These are phyloP conservation scores for Notoglanidium macrostoma DNA, from an alignment of 2,797 vertebrate species.

Conservation along the genomic window DNA sequence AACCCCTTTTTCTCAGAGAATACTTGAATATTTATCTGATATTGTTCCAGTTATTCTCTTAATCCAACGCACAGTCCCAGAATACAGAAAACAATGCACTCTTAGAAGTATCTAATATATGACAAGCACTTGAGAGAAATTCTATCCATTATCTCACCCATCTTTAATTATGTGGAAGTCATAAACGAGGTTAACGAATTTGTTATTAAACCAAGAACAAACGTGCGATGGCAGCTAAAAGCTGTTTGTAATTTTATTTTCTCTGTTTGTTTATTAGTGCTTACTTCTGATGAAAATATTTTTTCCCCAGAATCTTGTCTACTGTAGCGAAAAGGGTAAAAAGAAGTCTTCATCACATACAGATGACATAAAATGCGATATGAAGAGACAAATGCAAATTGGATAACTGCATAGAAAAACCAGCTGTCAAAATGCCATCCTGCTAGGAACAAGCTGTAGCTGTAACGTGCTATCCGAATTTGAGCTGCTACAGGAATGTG, in stretches of 20 bases:
- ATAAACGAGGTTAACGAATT: conserved; percentile 36
- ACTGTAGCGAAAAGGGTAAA: neutral
- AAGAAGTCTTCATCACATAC: neutral
- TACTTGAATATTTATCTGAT: neutral
- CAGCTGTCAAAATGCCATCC: conserved; percentile 64
- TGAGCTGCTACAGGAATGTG: conserved; percentile 63
- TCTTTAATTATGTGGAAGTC: conserved; percentile 57
- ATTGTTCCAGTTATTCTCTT: neutral
- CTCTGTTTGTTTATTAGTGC: neutral
- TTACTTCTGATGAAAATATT: neutral
- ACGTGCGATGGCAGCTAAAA: neutral
- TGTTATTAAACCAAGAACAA: conserved; percentile 46
- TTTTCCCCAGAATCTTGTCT: neutral
- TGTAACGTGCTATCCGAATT: conserved; percentile 59
- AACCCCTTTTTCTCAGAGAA: neutral
- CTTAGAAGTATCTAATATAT: conserved; percentile 64
- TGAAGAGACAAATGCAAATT: neutral
- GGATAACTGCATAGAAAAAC: neutral
- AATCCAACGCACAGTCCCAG: conserved; percentile 36
- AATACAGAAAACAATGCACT: conserved; percentile 61
- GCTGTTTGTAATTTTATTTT: neutral
- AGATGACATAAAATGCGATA: neutral
- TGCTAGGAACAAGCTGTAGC: conserved; percentile 58
- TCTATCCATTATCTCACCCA: conserved; percentile 55
- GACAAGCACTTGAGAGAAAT: conserved; percentile 70